Evolutionary conservation across 2,113 vertebrate genomes (phyloP).

Genomic region (Thamnaconus septentrionalis): DNA sequence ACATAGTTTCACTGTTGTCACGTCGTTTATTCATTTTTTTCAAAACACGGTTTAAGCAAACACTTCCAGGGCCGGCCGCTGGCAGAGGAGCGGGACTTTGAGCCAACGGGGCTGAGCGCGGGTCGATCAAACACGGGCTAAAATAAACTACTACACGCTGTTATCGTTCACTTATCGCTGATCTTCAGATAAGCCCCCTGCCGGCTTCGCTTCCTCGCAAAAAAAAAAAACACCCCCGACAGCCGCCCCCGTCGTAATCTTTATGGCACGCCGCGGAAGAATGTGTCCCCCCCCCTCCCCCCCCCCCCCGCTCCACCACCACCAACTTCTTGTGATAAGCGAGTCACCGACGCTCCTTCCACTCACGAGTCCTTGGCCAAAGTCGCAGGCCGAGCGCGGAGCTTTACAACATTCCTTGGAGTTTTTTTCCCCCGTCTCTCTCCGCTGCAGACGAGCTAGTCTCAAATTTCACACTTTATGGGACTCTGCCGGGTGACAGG

Average conservation of each 20-base stretch:
- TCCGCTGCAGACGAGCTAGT: conserved; percentile 9
- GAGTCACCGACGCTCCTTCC: conserved; percentile 18
- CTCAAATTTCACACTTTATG: conserved; percentile 64
- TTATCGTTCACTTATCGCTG: conserved; percentile 29
- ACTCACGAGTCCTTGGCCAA: conserved; percentile 26
- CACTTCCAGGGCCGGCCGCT: background rate
- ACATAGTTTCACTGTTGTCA: background rate
- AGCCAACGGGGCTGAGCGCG: background rate
- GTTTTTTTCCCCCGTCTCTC: conserved; percentile 14
- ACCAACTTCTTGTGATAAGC: conserved; percentile 21
- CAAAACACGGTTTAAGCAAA: background rate
- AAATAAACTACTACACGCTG: conserved; percentile 20
- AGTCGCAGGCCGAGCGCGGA: conserved; percentile 31
- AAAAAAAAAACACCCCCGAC: background rate
- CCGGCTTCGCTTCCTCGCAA: conserved; percentile 25
- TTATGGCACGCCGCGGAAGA: conserved; percentile 30
- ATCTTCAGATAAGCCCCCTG: conserved; percentile 36
- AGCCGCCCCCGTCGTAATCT: conserved; percentile 19
- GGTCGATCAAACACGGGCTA: conserved; percentile 15
- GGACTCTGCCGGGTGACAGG: conserved; percentile 37
- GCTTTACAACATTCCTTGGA: conserved; percentile 59
- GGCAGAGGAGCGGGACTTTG: conserved; percentile 1
- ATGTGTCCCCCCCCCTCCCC: conserved; percentile 10
- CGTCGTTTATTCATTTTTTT: conserved; percentile 6
- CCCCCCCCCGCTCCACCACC: too few species aligned